Evolutionary conservation across 2,797 vertebrate species (phyloP).

Genomic region (Hozukius guyotensis): DNA sequence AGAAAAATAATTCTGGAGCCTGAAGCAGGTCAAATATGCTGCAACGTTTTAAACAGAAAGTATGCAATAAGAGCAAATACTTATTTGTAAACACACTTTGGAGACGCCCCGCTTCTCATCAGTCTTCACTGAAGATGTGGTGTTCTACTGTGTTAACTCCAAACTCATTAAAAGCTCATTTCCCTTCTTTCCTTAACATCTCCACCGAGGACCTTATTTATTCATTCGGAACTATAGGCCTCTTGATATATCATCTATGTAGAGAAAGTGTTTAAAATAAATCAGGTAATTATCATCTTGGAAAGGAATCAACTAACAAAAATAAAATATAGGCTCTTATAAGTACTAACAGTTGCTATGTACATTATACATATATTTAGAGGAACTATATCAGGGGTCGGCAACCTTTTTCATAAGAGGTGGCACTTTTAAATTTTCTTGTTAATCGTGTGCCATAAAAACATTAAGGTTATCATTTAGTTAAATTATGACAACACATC

Average conservation of each 20-base stretch:
- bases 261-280: background rate
- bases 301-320: background rate
- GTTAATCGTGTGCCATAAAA: background rate
- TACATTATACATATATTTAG: background rate
- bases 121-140: constrained; percentile 25
- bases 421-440: background rate
- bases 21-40: background rate
- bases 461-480: background rate
- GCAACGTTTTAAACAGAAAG: background rate
- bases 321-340: background rate
- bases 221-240: constrained; percentile 33
- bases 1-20: background rate
- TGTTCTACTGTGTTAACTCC: constrained; percentile 26
- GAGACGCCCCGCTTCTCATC: constrained; percentile 29
- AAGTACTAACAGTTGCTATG: background rate
- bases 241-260: constrained; percentile 16
- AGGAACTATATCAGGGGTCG: background rate
- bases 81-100: constrained; percentile 19
- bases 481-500: background rate
- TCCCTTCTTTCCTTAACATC: constrained; percentile 30
- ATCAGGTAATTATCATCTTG: background rate
- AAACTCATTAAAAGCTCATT: constrained; percentile 55
- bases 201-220: constrained; percentile 27
- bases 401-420: background rate
- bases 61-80: background rate